Evolutionary conservation across 2,797 vertebrate species (phyloP), one percentile per base, ranked within the genome.

Genomic region (Myoxocephalus aenaeus): DNA sequence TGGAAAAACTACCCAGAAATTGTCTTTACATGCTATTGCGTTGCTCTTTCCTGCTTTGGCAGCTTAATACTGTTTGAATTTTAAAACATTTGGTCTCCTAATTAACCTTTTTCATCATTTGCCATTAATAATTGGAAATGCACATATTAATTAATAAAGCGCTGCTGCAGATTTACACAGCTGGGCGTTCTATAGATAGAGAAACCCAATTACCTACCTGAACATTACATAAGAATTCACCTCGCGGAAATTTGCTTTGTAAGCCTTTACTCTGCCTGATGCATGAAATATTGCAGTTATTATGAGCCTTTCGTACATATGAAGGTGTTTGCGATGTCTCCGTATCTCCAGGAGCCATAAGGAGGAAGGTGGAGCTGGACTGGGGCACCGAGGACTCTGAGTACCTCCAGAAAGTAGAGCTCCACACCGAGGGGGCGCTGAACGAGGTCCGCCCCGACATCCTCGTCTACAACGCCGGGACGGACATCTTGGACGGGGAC

Each of bases 381-480:
- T 98, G 97, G 97, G 97, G 96, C 38, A 98, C 97, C 0, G 97
- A 99, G 84, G 98, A 99, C 42, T 84, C 84, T 0, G 97, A 99
- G 70, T 99, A 99, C 87, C 96, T 99, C 58, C 94, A 94, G 71
- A 98, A 97, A 80, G 97, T 99, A 14, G 95, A 96, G 82, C 93
- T 95, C 17, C 96, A 97, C 1, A 89, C 94, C 22, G 95, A 96
- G 70, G 95, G 93, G 29, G 93, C 97, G 0, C 90, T 99, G 75
- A 96, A 96, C 1, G 97, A 99, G 79, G 82, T 96, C 22, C 90
- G 57, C 10, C 95, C 98, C 0, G 96, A 99, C 58, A 92, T 99
- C 50, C 83, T 99, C 2, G 81, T 99, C 22, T 99, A 99, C 90
- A 99, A 99, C 0, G 98, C 97, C 0, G 98, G 97, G 77, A 99